Percentiles rank a stretch among this genome's conserved stretches.
Evolutionary conservation across 1,140 invertebrate species (phyloP).

Genomic region (Oscheius sp.): DNA sequence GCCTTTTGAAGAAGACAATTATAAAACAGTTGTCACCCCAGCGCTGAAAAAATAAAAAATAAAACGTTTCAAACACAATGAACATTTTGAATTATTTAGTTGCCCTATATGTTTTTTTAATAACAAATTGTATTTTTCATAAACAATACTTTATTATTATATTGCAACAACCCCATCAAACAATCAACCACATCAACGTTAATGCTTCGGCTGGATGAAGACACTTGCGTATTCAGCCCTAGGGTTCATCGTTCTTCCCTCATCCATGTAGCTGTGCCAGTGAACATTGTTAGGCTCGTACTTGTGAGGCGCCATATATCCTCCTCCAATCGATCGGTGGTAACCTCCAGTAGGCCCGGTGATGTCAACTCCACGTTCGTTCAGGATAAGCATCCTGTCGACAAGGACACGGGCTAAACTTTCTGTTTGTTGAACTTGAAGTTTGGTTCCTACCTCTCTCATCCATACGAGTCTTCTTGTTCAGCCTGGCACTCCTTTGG

Average conservation of each 20-base stretch:
- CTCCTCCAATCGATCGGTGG: conserved; percentile 15
- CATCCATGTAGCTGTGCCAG: conserved; percentile 26
- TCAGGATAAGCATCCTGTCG: neutral
- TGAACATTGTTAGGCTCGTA: conserved; percentile 27
- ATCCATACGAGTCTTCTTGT: neutral
- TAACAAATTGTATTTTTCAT: too few relatives aligned
- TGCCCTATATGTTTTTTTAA: too few relatives aligned
- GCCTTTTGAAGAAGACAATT: too few relatives aligned
- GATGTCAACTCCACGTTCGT: neutral
- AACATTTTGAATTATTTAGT: too few relatives aligned
- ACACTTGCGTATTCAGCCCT: neutral
- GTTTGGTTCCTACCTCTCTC: neutral
- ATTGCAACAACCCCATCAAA: too few relatives aligned
- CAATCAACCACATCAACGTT: too few relatives aligned
- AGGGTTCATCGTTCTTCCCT: neutral
- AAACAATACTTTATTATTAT: too few relatives aligned
- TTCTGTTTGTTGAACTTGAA: neutral
- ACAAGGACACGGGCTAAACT: neutral
- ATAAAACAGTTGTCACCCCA: too few relatives aligned
- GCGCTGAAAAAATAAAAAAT: too few relatives aligned
- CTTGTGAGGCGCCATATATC: conserved; percentile 5
- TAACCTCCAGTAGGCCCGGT: conserved; percentile 19
- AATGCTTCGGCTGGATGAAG: too few relatives aligned
- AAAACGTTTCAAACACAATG: too few relatives aligned
- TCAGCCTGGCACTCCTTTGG: neutral